Conservation (phyloP, 1,140 invertebrate species). For the Lasioglossum albipes region DNA sequence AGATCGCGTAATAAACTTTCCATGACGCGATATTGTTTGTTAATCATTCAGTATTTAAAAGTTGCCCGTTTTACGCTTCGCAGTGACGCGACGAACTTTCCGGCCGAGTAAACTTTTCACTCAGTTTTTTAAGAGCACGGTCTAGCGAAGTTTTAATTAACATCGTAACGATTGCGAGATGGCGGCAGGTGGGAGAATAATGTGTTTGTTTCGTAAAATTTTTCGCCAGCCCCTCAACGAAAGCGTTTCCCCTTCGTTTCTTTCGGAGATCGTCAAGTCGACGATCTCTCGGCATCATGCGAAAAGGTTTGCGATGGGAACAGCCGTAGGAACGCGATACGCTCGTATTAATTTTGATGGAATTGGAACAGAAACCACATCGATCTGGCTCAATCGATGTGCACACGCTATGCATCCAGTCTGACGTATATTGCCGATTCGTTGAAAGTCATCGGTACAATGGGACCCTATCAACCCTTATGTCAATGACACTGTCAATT, state of each 20-base stretch:
- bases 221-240: neutral
- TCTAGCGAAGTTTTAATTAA: slow-evolving; percentile 1
- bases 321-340: slow-evolving; percentile 42
- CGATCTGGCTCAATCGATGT: slow-evolving; percentile 52
- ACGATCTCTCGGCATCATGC: slow-evolving; percentile 24
- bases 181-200: neutral
- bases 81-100: neutral
- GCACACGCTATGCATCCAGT: slow-evolving; percentile 51
- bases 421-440: slow-evolving; percentile 44
- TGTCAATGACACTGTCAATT: too few species aligned
- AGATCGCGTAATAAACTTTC: neutral
- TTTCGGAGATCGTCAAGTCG: neutral
- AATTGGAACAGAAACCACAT: slow-evolving; percentile 52
- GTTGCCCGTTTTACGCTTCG: neutral
- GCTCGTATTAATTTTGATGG: slow-evolving; percentile 52
- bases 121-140: neutral
- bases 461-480: neutral
- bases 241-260: neutral
- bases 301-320: slow-evolving; percentile 33
- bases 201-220: neutral
- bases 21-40: slow-evolving; percentile 3
- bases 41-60: slow-evolving; percentile 7
- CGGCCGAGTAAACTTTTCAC: neutral
- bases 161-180: neutral
- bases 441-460: slow-evolving; percentile 15